Percentiles rank a stretch among this genome's conserved stretches.
Conservation (phyloP, 2,113 vertebrate genomes). For the Macrotis lagotis region DNA sequence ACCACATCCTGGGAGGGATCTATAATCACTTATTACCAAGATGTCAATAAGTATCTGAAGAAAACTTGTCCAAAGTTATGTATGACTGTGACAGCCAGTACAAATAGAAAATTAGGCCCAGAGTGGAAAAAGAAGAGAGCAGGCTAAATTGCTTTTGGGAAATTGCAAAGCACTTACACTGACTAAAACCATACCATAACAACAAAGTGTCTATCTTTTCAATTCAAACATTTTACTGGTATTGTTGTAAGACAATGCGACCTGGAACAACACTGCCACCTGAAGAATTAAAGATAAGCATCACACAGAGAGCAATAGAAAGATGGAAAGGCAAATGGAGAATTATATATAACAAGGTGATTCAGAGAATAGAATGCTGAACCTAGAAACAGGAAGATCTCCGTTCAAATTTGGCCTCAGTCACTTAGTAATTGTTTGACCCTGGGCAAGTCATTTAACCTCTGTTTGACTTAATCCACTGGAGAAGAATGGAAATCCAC, state of each 20-base stretch:
- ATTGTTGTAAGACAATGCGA: not conserved
- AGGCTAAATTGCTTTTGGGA: not conserved
- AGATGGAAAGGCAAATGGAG: not conserved
- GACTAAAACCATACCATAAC: not conserved
- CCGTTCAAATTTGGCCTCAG: not conserved
- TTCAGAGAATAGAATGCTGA: not conserved
- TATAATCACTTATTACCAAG: not conserved
- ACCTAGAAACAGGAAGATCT: not conserved
- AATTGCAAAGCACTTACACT: not conserved
- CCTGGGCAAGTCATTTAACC: not conserved
- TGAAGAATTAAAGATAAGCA: not conserved
- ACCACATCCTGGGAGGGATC: not conserved
- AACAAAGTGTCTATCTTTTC: not conserved
- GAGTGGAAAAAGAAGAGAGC: not conserved
- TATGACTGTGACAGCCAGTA: not conserved
- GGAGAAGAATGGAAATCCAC: not conserved
- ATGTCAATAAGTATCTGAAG: not conserved
- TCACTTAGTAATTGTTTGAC: not conserved
- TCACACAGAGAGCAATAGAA: not conserved
- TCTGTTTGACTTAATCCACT: not conserved
- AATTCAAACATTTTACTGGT: not conserved
- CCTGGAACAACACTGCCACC: not conserved
- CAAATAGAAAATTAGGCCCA: not conserved
- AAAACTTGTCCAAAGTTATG: not conserved
- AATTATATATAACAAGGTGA: not conserved